phyloP scores from a whole-genome alignment of 2,888 invertebrate species.

The Phengaris arion region DNA sequence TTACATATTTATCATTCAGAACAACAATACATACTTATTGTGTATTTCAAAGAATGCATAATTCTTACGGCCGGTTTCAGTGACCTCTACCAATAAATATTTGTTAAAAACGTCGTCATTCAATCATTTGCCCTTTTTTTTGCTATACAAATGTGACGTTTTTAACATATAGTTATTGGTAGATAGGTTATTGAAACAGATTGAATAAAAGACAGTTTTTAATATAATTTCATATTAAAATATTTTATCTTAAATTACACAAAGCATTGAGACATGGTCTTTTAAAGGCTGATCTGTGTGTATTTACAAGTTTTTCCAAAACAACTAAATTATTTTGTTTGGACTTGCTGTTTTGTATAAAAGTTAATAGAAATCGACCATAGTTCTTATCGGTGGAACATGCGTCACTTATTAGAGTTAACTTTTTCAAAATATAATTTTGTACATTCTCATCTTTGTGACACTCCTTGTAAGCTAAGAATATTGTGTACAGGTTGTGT shows the following conservation, averaged over 20 bases:
- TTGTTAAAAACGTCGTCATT: too few species aligned
- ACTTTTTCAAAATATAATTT: conserved; percentile 44
- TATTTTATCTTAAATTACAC: conserved; percentile 41
- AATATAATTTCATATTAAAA: conserved; percentile 7
- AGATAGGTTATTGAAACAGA: too few species aligned
- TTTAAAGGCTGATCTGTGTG: conserved; percentile 56
- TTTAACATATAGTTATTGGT: too few species aligned
- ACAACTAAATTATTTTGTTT: conserved; percentile 34
- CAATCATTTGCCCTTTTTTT: too few species aligned
- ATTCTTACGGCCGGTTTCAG: too few species aligned
- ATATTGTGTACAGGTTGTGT: conserved; percentile 52
- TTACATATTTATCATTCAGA: too few species aligned
- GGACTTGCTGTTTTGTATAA: conserved; percentile 51
- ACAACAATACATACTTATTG: too few species aligned
- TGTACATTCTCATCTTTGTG: conserved; percentile 49
- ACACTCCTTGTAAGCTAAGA: conserved; percentile 53
- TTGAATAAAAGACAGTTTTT: too few species aligned
- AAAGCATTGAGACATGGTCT: conserved; percentile 53
- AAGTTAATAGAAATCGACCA: conserved; percentile 54
- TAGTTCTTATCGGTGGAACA: conserved; percentile 53
- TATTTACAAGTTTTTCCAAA: conserved; percentile 49
- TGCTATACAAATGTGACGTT: too few species aligned
- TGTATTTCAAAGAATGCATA: too few species aligned
- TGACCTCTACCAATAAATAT: too few species aligned
- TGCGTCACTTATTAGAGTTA: conserved; percentile 41